Conservation (phyloP, 2,797 vertebrate species). For the Spizella passerina region DNA sequence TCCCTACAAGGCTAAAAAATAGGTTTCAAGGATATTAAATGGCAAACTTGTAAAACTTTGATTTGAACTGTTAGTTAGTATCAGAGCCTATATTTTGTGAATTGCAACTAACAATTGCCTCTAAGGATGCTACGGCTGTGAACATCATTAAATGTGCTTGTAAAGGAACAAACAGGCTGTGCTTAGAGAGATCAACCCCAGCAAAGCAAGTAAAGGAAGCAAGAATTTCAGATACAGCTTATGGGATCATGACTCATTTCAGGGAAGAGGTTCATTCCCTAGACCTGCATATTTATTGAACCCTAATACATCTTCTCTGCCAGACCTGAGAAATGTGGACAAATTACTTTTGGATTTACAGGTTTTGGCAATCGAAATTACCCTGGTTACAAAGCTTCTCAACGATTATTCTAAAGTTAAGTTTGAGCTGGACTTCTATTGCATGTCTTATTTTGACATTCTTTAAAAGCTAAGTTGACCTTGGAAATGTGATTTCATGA, state of each 20-base stretch:
- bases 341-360: conserved; percentile 24
- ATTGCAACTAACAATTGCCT: not conserved
- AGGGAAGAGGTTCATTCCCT: not conserved
- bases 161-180: not conserved
- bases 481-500: conserved; percentile 48
- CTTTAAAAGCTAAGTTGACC: conserved; percentile 41
- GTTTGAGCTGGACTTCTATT: not conserved
- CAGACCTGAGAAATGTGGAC: not conserved
- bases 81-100: not conserved
- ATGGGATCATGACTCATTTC: not conserved
- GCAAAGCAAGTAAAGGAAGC: not conserved
- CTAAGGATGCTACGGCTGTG: not conserved
- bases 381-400: not conserved
- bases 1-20: not conserved
- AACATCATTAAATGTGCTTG: not conserved
- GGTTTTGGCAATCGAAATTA: conserved; percentile 9
- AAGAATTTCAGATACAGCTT: not conserved
- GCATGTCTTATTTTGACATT: not conserved
- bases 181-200: not conserved
- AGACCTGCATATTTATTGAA: not conserved
- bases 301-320: not conserved
- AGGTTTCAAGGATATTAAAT: not conserved
- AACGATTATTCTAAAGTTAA: not conserved
- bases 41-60: not conserved
- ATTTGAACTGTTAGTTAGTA: not conserved